These are phyloP conservation scores for Lepilemur septentrionalis DNA, from an alignment of 2,797 vertebrate species.

Conservation along the genomic window DNA sequence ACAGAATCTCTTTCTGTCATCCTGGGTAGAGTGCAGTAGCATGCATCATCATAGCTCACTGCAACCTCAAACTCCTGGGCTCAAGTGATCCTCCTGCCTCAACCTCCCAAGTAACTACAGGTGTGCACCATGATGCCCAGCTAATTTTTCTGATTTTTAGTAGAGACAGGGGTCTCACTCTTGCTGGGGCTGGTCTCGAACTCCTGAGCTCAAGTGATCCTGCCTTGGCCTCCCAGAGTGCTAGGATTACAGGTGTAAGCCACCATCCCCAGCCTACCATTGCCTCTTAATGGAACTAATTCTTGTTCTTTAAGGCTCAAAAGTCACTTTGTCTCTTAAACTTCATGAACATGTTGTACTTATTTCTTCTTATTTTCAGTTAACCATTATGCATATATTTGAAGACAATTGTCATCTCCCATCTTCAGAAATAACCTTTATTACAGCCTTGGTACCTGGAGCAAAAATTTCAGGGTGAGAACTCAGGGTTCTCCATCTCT, in stretches of 20 bases:
- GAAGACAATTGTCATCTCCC: background rate
- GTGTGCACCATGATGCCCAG: fast-evolving
- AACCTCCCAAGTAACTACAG: too few relatives aligned
- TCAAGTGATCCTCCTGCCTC: too few relatives aligned
- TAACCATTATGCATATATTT: background rate
- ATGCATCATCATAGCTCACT: too few relatives aligned
- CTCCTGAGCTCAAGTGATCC: too few relatives aligned
- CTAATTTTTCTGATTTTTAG: too few relatives aligned
- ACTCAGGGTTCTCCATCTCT: background rate
- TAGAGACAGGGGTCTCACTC: too few relatives aligned
- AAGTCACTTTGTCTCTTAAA: background rate
- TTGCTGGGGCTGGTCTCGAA: too few relatives aligned
- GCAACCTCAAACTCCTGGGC: too few relatives aligned
- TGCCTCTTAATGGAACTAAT: background rate
- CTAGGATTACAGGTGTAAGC: too few relatives aligned
- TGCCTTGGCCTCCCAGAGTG: too few relatives aligned
- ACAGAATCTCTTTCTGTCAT: too few relatives aligned
- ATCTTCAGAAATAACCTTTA: background rate
- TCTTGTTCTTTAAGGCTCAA: background rate
- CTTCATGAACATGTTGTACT: background rate
- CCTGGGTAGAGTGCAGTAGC: too few relatives aligned
- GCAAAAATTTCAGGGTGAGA: background rate
- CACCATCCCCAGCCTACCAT: background rate
- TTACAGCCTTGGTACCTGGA: background rate
- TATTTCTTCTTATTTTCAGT: background rate